Conservation (phyloP, 2,888 invertebrate genomes). For the Caenorhabditis sp. region DNA sequence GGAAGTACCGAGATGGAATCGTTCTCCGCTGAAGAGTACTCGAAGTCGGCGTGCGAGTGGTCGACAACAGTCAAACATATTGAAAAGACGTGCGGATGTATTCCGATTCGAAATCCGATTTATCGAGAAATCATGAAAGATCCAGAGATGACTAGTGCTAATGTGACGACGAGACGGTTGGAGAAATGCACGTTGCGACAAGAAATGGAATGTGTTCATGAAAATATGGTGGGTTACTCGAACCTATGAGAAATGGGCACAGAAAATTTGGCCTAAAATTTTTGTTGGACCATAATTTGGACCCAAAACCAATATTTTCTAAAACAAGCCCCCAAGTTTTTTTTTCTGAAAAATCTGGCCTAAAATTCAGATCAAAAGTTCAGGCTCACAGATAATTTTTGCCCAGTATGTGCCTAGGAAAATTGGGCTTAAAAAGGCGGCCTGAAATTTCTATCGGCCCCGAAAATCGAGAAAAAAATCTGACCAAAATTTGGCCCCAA, state of each 20-base stretch:
- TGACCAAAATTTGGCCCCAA: no score
- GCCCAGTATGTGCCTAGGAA: no score
- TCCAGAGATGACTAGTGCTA: constrained; percentile 6
- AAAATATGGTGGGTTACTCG: constrained; percentile 37
- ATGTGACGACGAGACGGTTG: constrained; percentile 26
- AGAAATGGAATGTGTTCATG: constrained; percentile 58
- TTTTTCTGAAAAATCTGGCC: no score
- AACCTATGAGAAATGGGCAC: not conserved
- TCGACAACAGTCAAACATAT: constrained; percentile 41
- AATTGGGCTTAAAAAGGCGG: no score
- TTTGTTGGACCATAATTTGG: no score
- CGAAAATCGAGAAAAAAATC: no score
- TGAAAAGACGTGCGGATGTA: constrained; percentile 44
- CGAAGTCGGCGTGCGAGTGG: constrained; percentile 63
- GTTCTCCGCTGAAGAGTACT: constrained; percentile 54
- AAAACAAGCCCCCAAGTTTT: no score
- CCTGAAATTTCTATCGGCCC: no score
- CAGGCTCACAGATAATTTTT: no score
- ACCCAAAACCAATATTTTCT: no score
- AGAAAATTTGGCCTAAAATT: no score
- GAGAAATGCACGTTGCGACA: constrained; percentile 53
- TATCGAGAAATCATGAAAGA: constrained; percentile 25
- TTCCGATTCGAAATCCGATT: constrained; percentile 41
- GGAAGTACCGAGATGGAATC: constrained; percentile 48
- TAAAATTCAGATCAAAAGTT: no score